Percentiles rank a stretch among this genome's conserved stretches.
phyloP scores from a whole-genome alignment of 2,888 invertebrate genomes.

The Drosophila hawaiiensis region DNA sequence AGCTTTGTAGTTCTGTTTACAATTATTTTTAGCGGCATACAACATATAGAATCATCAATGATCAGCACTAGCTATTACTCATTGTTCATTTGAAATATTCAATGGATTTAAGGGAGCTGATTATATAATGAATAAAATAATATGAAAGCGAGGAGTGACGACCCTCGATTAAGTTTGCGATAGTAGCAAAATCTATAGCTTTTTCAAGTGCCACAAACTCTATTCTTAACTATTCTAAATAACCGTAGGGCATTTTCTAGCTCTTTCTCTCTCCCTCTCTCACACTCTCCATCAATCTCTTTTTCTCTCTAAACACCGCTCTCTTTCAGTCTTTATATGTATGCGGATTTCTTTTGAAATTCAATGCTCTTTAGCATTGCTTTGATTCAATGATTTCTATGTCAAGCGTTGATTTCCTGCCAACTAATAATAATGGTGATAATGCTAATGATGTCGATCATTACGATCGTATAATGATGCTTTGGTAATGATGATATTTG shows the following conservation, averaged over 20 bases:
- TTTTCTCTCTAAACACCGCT: neutral
- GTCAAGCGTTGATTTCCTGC: slow-evolving; percentile 74
- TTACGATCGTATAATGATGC: slow-evolving; percentile 7
- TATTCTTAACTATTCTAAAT: slow-evolving; percentile 17
- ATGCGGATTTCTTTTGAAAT: slow-evolving; percentile 5
- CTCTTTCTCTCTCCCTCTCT: neutral
- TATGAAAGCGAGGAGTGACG: neutral
- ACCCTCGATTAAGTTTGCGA: neutral
- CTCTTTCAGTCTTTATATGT: neutral
- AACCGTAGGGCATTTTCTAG: neutral
- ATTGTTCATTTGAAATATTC: neutral
- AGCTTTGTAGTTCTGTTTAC: too few species aligned
- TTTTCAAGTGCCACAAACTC: neutral
- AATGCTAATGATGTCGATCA: slow-evolving; percentile 7
- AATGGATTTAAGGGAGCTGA: neutral
- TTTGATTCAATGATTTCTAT: slow-evolving; percentile 59
- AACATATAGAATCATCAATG: neutral
- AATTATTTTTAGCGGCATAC: neutral
- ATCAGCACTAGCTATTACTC: neutral
- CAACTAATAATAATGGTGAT: slow-evolving; percentile 25
- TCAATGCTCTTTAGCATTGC: slow-evolving; percentile 34
- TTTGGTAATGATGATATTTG: slow-evolving; percentile 31
- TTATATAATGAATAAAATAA: neutral
- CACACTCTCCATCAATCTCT: neutral
- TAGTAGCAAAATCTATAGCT: neutral